A percentile compares a stretch with the other conserved stretches of the same genome.
These are phyloP conservation scores for Saimiri boliviensis DNA, from an alignment of 2,113 vertebrate species.

Conservation along the genomic window DNA sequence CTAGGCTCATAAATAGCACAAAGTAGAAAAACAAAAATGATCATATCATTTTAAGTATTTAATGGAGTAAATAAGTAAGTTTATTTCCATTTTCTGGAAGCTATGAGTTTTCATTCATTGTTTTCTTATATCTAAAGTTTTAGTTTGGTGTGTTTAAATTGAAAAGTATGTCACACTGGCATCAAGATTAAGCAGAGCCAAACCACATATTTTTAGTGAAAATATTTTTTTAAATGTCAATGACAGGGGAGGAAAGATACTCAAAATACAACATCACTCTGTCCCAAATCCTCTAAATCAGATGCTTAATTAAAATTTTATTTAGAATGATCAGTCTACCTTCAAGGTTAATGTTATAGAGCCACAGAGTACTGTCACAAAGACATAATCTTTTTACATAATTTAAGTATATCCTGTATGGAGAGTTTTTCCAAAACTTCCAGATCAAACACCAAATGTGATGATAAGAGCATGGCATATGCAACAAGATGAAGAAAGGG, in stretches of 20 bases:
- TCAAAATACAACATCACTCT: neutral
- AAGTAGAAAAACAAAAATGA: neutral
- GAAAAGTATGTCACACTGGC: neutral
- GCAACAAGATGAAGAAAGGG: neutral
- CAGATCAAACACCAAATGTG: neutral
- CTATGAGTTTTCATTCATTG: neutral
- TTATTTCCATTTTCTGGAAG: neutral
- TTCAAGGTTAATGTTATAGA: constrained; percentile 4
- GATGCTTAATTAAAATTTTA: constrained; percentile 41
- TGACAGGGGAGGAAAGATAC: neutral
- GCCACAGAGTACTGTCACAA: neutral
- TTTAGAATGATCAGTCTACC: neutral
- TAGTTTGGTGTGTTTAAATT: neutral
- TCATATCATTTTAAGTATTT: neutral
- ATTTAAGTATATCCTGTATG: neutral
- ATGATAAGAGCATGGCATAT: neutral
- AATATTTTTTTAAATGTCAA: neutral
- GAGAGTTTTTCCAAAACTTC: neutral
- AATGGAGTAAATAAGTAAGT: neutral
- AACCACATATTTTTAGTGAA: neutral
- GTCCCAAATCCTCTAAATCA: neutral
- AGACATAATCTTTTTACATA: neutral
- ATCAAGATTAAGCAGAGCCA: neutral
- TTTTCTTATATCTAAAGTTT: neutral
- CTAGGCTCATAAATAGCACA: neutral